Percentiles rank a stretch among this genome's conserved stretches.
Conservation (phyloP, 2,888 invertebrate genomes). For the Latheticus oryzae region DNA sequence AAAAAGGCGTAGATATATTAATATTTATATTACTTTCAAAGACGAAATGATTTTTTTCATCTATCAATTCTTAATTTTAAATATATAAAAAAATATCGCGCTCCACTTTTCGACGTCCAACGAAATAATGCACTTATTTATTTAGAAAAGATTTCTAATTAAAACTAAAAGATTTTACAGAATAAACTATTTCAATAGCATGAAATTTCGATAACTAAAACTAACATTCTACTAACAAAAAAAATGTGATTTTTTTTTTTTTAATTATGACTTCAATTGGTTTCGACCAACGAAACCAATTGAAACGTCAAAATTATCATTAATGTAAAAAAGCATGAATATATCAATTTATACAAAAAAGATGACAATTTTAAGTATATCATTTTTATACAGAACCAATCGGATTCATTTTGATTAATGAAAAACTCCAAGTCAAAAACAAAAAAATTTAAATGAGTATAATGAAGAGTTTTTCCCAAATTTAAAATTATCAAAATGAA, state of each 20-base stretch:
- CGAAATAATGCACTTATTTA: conserved; percentile 62
- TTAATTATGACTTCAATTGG: conserved; percentile 25
- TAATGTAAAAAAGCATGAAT: conserved; percentile 40
- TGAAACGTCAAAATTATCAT: conserved; percentile 15
- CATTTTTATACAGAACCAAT: conserved; percentile 51
- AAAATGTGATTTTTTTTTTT: no score
- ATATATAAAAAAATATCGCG: conserved; percentile 59
- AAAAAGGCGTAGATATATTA: conserved; percentile 45
- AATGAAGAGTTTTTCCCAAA: no score
- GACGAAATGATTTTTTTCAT: conserved; percentile 49
- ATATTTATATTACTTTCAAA: no score
- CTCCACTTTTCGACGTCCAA: conserved; percentile 48
- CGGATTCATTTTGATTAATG: conserved; percentile 40
- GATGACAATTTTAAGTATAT: conserved; percentile 38
- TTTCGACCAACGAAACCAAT: conserved; percentile 24
- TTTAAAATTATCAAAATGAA: conserved; percentile 48
- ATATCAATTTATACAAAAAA: conserved; percentile 40
- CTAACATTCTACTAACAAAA: conserved; percentile 53
- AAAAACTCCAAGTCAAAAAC: no score
- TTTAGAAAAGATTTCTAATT: conserved; percentile 58
- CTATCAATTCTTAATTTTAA: no score
- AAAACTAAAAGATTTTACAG: conserved; percentile 59
- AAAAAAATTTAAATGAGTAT: no score
- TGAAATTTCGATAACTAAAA: conserved; percentile 53
- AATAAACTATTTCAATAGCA: conserved; percentile 51